Conservation (phyloP, 2,113 vertebrate species). For the Oreochromis tanganicae region DNA sequence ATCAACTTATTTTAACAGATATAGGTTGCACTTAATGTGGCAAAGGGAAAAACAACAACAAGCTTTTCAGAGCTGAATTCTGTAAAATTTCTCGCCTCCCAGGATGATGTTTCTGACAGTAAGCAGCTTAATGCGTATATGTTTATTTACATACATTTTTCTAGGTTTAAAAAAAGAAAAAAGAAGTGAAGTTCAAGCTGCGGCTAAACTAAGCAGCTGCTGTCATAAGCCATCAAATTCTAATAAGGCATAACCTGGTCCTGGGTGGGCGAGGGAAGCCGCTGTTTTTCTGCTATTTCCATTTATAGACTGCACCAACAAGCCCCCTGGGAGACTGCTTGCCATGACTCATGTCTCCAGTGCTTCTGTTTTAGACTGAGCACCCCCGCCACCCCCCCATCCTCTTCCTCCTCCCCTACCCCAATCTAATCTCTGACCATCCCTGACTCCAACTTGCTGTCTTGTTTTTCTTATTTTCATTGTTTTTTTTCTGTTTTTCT, state of each 20-base stretch:
- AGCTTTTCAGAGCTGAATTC: slow-evolving; percentile 32
- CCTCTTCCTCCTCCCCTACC: not conserved
- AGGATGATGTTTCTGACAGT: slow-evolving; percentile 24
- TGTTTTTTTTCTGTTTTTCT: not conserved
- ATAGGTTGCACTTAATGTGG: slow-evolving; percentile 2
- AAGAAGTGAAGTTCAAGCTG: slow-evolving; percentile 24
- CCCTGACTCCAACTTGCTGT: not conserved
- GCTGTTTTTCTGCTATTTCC: slow-evolving; percentile 72
- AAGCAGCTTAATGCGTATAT: slow-evolving; percentile 30
- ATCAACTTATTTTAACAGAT: slow-evolving; percentile 53
- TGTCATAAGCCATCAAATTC: slow-evolving; percentile 67
- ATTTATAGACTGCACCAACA: slow-evolving; percentile 72
- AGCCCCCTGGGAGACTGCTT: slow-evolving; percentile 62
- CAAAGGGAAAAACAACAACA: not conserved
- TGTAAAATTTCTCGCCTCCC: not conserved
- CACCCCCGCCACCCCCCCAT: not conserved
- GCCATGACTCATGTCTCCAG: slow-evolving; percentile 72
- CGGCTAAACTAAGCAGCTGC: slow-evolving; percentile 56
- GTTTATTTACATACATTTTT: slow-evolving; percentile 28
- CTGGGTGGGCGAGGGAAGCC: slow-evolving; percentile 73
- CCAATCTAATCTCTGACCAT: slow-evolving; percentile 5
- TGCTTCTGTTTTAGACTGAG: slow-evolving; percentile 61
- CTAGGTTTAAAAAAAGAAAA: not conserved
- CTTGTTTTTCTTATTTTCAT: not conserved
- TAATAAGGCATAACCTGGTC: slow-evolving; percentile 70